Percentiles rank a stretch among this genome's conserved stretches.
phyloP scores from a whole-genome alignment of 2,797 vertebrate genomes.

The Enteromius trimaculatus region DNA sequence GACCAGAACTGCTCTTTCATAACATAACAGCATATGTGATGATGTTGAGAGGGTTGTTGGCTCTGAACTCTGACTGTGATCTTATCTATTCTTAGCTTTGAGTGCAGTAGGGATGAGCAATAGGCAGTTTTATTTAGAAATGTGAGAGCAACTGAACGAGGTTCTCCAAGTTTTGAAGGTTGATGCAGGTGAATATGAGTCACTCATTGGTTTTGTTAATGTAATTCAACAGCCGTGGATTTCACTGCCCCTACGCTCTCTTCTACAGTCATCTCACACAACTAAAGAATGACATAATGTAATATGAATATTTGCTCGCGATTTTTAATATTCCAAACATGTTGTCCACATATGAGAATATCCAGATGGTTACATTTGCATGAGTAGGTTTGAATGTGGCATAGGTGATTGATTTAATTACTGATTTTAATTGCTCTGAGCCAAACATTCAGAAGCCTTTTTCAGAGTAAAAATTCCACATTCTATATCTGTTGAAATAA shows the following conservation, averaged over 20 bases:
- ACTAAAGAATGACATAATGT: not conserved
- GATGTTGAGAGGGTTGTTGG: slow-evolving; percentile 32
- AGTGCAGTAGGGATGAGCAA: slow-evolving; percentile 38
- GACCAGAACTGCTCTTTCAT: slow-evolving; percentile 24
- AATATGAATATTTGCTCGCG: not conserved
- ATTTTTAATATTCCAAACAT: slow-evolving; percentile 22
- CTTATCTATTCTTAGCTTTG: slow-evolving; percentile 41
- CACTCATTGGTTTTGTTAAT: slow-evolving; percentile 25
- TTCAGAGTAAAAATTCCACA: not conserved
- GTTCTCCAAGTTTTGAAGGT: slow-evolving; percentile 16
- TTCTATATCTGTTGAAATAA: not conserved
- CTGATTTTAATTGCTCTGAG: slow-evolving; percentile 4
- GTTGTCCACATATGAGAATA: not conserved
- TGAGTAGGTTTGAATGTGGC: not conserved
- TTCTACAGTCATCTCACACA: not conserved
- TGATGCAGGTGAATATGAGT: slow-evolving; percentile 25
- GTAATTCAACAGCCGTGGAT: slow-evolving; percentile 7
- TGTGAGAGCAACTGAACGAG: slow-evolving; percentile 27
- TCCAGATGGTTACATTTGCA: slow-evolving; percentile 1
- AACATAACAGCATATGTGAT: slow-evolving; percentile 39
- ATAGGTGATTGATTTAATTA: slow-evolving; percentile 9
- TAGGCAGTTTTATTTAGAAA: slow-evolving; percentile 36
- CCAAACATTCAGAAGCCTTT: not conserved
- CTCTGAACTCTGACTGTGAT: slow-evolving; percentile 33
- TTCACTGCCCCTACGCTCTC: not conserved